Percentiles rank a stretch among this genome's conserved stretches.
Conservation (phyloP, 2,113 vertebrate genomes). For the Raja brachyura region DNA sequence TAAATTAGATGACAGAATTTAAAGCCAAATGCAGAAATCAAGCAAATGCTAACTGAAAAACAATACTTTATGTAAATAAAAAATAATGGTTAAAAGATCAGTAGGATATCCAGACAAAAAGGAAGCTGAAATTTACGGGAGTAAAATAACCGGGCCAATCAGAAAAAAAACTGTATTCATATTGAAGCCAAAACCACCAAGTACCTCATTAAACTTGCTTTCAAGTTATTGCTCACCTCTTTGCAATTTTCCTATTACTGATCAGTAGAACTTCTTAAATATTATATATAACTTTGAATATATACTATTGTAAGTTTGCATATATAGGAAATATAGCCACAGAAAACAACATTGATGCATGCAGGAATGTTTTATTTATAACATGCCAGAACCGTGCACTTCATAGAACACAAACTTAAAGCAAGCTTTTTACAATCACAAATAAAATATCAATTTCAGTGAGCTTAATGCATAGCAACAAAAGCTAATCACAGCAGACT, state of each 20-base stretch:
- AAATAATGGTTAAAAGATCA: not conserved
- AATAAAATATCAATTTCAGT: not conserved
- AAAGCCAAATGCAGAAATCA: not conserved
- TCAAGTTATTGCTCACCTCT: not conserved
- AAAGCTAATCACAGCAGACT: slow-evolving; percentile 1
- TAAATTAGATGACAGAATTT: not conserved
- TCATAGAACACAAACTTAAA: not conserved
- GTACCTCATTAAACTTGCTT: not conserved
- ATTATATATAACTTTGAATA: not conserved
- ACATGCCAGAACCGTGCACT: slow-evolving; percentile 32
- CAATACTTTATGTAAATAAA: not conserved
- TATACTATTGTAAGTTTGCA: not conserved
- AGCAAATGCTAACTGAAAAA: not conserved
- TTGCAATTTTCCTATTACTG: not conserved
- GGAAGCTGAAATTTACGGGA: not conserved
- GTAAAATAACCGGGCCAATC: no score
- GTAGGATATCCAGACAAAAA: not conserved
- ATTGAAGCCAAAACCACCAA: not conserved
- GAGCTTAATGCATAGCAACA: slow-evolving; percentile 23
- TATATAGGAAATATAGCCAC: slow-evolving; percentile 16
- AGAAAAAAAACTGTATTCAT: not conserved
- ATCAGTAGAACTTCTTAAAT: slow-evolving; percentile 2
- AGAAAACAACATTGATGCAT: slow-evolving; percentile 37
- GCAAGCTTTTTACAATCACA: slow-evolving; percentile 13
- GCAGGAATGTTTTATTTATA: slow-evolving; percentile 35